Percentiles rank a stretch among this genome's conserved stretches.
These are phyloP conservation scores for Tetramorium alpestre DNA, from an alignment of 1,140 invertebrate species.

Conservation along the genomic window DNA sequence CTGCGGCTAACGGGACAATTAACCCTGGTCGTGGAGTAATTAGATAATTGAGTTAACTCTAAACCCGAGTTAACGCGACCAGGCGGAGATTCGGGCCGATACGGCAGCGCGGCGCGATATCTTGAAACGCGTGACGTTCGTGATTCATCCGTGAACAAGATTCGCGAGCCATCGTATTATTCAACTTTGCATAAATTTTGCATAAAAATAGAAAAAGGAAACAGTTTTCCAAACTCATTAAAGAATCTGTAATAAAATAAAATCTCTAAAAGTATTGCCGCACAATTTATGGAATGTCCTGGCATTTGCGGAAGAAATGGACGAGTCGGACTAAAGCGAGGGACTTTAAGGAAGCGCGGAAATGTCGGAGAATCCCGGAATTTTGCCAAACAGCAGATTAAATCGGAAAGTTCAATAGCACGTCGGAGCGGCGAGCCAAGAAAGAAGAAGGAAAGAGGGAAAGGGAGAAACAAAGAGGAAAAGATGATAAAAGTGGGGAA, in stretches of 20 bases:
- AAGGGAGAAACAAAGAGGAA: not conserved
- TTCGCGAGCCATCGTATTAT: not conserved
- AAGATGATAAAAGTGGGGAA: not conserved
- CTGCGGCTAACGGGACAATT: conserved; percentile 81
- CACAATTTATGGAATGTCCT: conserved; percentile 25
- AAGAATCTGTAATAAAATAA: not conserved
- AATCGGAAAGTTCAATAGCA: conserved; percentile 69
- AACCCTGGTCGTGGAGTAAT: conserved; percentile 81
- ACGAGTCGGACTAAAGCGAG: not conserved
- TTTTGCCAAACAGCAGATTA: conserved; percentile 41
- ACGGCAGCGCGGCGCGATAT: conserved; percentile 27
- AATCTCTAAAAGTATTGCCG: not conserved
- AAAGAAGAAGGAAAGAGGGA: not conserved
- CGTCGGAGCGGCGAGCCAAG: not conserved
- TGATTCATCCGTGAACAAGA: not conserved
- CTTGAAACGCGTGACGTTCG: conserved; percentile 38
- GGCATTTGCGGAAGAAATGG: not conserved
- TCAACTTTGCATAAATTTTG: not conserved
- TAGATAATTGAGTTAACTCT: conserved; percentile 83
- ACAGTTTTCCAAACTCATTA: not conserved
- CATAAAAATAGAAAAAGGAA: not conserved
- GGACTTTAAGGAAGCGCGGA: not conserved
- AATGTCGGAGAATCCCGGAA: not conserved
- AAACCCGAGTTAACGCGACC: conserved; percentile 79
- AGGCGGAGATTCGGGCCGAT: conserved; percentile 73